Evolutionary conservation across 2,888 invertebrate genomes (phyloP).

Genomic region (Cheilosia variabilis): DNA sequence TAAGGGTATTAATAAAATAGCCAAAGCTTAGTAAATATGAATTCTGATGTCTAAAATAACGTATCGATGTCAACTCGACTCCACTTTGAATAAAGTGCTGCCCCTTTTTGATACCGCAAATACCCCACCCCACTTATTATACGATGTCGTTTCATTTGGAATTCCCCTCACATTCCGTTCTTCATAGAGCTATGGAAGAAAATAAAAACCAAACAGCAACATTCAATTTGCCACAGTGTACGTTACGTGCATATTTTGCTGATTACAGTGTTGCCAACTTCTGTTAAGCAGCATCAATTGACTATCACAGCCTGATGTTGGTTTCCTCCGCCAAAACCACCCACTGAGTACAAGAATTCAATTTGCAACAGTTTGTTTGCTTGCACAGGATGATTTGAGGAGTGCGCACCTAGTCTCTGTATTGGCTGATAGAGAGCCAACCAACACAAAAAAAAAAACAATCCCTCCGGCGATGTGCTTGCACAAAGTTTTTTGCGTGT

Average conservation of each 20-base stretch:
- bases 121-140: too few species aligned
- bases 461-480: slow-evolving; percentile 53
- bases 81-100: too few species aligned
- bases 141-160: background rate
- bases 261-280: slow-evolving; percentile 69
- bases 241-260: slow-evolving; percentile 71
- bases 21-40: too few species aligned
- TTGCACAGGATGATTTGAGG: slow-evolving; percentile 64
- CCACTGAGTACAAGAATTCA: slow-evolving; percentile 67
- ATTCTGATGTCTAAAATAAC: too few species aligned
- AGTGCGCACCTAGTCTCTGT: slow-evolving; percentile 67
- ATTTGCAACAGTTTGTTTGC: slow-evolving; percentile 76
- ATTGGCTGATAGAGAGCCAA: slow-evolving; percentile 21
- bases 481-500: slow-evolving; percentile 50
- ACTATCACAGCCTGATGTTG: slow-evolving; percentile 26
- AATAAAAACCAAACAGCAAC: slow-evolving; percentile 32
- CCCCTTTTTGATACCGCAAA: too few species aligned
- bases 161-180: slow-evolving; percentile 46
- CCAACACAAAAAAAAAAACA: background rate
- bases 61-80: too few species aligned
- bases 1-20: too few species aligned
- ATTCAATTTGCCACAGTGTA: slow-evolving; percentile 64
- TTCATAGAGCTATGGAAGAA: background rate
- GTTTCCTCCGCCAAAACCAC: slow-evolving; percentile 23
- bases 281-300: slow-evolving; percentile 28